These are phyloP conservation scores for Ceratosolen fusciceps DNA, from an alignment of 1,140 invertebrate genomes.

Conservation along the genomic window DNA sequence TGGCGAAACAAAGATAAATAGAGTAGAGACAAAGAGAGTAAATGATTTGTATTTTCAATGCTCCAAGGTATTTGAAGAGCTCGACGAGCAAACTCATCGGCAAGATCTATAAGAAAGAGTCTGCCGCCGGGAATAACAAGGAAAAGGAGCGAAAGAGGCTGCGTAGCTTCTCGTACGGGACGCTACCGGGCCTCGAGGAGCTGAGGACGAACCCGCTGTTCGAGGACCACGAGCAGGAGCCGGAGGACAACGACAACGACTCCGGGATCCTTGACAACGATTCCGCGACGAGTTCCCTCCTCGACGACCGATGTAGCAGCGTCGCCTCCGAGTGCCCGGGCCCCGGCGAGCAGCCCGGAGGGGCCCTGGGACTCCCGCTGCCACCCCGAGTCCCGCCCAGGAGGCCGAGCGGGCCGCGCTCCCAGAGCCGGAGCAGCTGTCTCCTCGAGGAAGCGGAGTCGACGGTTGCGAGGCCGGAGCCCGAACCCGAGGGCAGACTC, in stretches of 20 bases:
- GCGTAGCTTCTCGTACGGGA: constrained; percentile 83
- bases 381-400: constrained; percentile 62
- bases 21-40: too few relatives aligned
- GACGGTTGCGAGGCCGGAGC: neutral
- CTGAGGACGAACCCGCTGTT: constrained; percentile 77
- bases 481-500: neutral
- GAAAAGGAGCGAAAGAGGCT: constrained; percentile 74
- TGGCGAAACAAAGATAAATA: too few relatives aligned
- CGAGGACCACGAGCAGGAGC: constrained; percentile 71
- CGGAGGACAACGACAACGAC: constrained; percentile 74
- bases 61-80: constrained; percentile 74
- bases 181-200: constrained; percentile 80
- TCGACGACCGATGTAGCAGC: constrained; percentile 76
- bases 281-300: constrained; percentile 78
- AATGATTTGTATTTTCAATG: neutral
- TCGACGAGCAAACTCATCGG: constrained; percentile 79
- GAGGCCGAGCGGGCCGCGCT: constrained; percentile 44
- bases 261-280: constrained; percentile 83
- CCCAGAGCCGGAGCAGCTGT: constrained; percentile 46
- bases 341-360: constrained; percentile 64
- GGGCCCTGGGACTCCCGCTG: constrained; percentile 59
- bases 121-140: constrained; percentile 62
- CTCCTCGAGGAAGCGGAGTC: constrained; percentile 45
- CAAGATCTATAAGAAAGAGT: constrained; percentile 76
- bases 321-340: constrained; percentile 73